A percentile compares a stretch with the other conserved stretches of the same genome.
Conservation (phyloP, 37 sponge, comb jelly and placozoan species). For the Agelas oroides region DNA sequence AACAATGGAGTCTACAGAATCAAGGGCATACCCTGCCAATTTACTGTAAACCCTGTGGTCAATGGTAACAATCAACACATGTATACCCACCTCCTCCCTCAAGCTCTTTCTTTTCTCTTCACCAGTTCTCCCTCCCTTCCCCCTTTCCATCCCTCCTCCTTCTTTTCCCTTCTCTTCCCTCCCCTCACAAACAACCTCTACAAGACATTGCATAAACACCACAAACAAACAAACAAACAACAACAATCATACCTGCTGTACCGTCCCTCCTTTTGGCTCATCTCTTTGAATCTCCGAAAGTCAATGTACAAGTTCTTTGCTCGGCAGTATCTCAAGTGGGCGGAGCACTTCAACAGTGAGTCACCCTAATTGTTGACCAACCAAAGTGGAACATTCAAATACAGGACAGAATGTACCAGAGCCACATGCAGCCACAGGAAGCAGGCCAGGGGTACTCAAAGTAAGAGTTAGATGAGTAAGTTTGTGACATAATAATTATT, state of each 20-base stretch:
- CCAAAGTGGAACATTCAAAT: background rate
- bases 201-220: too few species aligned
- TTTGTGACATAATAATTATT: too few species aligned
- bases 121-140: too few species aligned
- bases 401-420: background rate
- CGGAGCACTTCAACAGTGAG: slow-evolving; percentile 63
- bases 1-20: too few species aligned
- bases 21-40: too few species aligned
- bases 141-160: background rate
- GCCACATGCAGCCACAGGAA: background rate
- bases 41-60: too few species aligned
- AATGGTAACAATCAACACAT: too few species aligned
- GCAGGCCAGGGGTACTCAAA: too few species aligned
- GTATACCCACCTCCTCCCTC: background rate
- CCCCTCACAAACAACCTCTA: background rate
- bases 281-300: slow-evolving; percentile 69
- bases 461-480: too few species aligned
- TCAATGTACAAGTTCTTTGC: slow-evolving; percentile 84
- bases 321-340: slow-evolving; percentile 68
- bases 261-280: slow-evolving; percentile 32
- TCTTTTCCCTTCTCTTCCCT: too few species aligned
- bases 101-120: too few species aligned
- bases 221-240: too few species aligned
- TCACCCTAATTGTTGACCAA: slow-evolving; percentile 52
- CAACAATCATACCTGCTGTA: slow-evolving; percentile 53